Base-by-base conservation (phyloP, 2,888 invertebrate genomes). In the Erpobdella octoculata region DNA sequence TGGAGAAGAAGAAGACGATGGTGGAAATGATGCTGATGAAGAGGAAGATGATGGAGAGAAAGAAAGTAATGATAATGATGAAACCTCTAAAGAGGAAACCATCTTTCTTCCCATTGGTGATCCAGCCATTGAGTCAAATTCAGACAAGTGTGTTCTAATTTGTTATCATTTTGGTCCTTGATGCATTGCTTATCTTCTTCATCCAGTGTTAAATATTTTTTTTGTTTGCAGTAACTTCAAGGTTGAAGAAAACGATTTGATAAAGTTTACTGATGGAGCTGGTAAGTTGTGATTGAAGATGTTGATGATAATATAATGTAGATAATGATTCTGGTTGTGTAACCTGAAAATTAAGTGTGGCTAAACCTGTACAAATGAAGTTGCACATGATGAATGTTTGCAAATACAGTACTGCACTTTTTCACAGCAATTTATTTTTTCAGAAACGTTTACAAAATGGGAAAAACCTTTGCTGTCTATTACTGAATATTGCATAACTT, bases 11-110 rank as follows among this genome's bases (percentile, higher is more conserved):
- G 58, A 37, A 0, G 69, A 72, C 28, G 66, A 37, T 8, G 48
- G 25, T 1, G 46, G 48, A 35, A 72, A 70, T 35, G 61, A 59
- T 15, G 53, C 31, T 21, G 64, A 35, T 25, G 68, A 67, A 15
- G 73, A 71, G 25, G 71, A 69, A 5, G 71, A 67, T 9, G 71
- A n/a, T 59, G 59, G 31, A 33, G 62, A 18, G 5, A 35, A 35
- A 33, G 31, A 35, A n/a, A 35, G 31, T 8, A 18, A 18, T 25
- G 31, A 18, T 35, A 18, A 35, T 33, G 62, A 35, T 33, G 62
- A 62, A 33, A 35, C 8, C 4, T 28, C 9, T 28, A 53, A 53
- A 28, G 53, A 53, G 53, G 53, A 53, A 5, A 53, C 53, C 53
- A 28, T 53, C 21, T 53, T 53, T 53, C 53, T 53, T 28, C 46